Evolutionary conservation across 1,140 invertebrate genomes (phyloP).

Genomic region (Nasonia vitripennis): DNA sequence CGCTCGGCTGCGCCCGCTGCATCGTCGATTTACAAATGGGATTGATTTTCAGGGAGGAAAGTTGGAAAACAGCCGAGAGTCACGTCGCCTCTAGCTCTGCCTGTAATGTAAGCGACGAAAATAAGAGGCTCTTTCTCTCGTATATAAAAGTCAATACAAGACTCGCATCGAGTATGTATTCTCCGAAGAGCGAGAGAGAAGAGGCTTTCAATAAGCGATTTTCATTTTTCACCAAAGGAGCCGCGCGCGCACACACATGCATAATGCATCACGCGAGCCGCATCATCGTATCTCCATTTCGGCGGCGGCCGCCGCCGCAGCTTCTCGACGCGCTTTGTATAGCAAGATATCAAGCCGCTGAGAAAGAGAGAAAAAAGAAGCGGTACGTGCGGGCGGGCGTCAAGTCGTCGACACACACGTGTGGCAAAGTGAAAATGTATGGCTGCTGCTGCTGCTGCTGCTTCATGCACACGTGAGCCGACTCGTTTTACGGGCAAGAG

Average conservation of each 20-base stretch:
- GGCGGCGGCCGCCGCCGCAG: not conserved
- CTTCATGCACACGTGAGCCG: conserved; percentile 67
- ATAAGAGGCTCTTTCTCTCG: not conserved
- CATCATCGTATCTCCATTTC: conserved; percentile 72
- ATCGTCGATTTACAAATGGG: conserved; percentile 29
- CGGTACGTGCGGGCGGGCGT: conserved; percentile 57
- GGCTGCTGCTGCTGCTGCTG: conserved; percentile 43
- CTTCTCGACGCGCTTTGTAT: conserved; percentile 50
- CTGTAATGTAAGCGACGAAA: not conserved
- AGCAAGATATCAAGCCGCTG: conserved; percentile 16
- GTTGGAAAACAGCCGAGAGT: not conserved
- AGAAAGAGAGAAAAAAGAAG: conserved; percentile 38
- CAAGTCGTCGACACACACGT: conserved; percentile 70
- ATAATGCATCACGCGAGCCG: conserved; percentile 70
- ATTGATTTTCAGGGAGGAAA: not conserved
- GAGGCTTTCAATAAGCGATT: conserved; percentile 64
- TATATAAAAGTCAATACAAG: conserved; percentile 31
- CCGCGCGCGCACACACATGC: conserved; percentile 57
- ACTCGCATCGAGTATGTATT: not conserved
- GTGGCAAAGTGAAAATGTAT: conserved; percentile 76
- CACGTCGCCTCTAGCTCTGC: not conserved
- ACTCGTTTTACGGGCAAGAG: conserved; percentile 57
- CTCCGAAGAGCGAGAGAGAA: not conserved
- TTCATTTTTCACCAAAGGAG: conserved; percentile 55
- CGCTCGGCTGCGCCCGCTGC: not conserved